A percentile compares a stretch with the other conserved stretches of the same genome.
Evolutionary conservation across 2,113 vertebrate species (phyloP).

Genomic region (Eudyptes chrysolophus): DNA sequence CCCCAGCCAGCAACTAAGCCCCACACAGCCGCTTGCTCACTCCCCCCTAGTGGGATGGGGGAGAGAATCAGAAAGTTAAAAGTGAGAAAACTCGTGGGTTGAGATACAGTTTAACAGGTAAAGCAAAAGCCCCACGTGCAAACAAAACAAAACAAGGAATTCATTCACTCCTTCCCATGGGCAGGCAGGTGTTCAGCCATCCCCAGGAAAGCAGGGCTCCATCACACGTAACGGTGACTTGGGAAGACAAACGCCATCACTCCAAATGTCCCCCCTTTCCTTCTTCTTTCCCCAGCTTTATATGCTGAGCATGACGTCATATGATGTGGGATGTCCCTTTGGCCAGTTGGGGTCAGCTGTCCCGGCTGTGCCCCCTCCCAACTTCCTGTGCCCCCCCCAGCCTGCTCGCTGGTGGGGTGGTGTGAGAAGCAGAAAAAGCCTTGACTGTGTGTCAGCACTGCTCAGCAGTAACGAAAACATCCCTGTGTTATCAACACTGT

Average conservation of each 20-base stretch:
- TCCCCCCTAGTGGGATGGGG: too few species aligned
- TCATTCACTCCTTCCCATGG: not conserved
- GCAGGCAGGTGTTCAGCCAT: not conserved
- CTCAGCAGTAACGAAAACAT: not conserved
- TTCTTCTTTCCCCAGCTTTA: too few species aligned
- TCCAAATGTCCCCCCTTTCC: accelerated
- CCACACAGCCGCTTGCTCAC: not conserved
- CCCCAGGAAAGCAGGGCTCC: not conserved
- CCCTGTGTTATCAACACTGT: not conserved
- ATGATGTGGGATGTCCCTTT: not conserved
- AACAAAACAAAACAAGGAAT: not conserved
- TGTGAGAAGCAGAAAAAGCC: not conserved
- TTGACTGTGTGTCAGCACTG: not conserved
- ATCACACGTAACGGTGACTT: too few species aligned
- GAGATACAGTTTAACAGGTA: not conserved
- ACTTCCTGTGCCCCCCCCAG: not conserved
- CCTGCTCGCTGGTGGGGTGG: not conserved
- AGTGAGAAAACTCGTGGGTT: not conserved
- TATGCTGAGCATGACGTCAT: not conserved
- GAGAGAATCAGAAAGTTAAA: not conserved
- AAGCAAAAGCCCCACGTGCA: not conserved
- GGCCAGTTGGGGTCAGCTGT: not conserved
- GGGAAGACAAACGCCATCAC: too few species aligned
- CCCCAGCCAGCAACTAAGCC: not conserved
- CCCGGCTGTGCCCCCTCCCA: not conserved